These are phyloP conservation scores for Agrotis ipsilon DNA, from an alignment of 2,888 invertebrate genomes.

Conservation along the genomic window DNA sequence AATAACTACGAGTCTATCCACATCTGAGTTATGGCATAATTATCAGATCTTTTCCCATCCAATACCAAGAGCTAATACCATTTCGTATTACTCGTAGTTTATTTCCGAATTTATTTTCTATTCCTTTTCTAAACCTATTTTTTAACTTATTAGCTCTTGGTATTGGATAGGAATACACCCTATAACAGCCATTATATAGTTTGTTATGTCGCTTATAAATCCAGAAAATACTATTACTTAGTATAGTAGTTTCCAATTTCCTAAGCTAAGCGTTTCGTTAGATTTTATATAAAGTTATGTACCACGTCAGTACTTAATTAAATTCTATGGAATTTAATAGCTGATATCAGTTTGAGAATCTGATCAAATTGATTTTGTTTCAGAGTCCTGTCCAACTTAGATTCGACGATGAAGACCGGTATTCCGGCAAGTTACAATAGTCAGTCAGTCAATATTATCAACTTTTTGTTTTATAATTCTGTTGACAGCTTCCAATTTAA, in stretches of 20 bases:
- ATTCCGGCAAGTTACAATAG: neutral
- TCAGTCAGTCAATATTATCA: neutral
- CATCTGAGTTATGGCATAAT: neutral
- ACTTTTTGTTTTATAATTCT: neutral
- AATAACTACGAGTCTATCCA: neutral
- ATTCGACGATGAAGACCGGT: neutral
- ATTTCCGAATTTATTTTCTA: no score
- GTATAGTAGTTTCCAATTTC: neutral
- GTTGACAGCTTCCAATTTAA: no score
- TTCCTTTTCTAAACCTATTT: no score
- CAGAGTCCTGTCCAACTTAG: neutral
- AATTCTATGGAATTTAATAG: conserved; percentile 6
- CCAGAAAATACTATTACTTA: no score
- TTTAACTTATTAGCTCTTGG: no score
- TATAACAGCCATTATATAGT: no score
- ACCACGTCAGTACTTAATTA: conserved; percentile 23
- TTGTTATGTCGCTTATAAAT: no score
- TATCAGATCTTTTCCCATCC: no score
- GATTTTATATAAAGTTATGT: conserved; percentile 14
- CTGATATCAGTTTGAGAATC: neutral
- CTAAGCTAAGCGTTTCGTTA: neutral
- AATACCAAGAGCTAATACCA: no score
- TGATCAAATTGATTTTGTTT: neutral
- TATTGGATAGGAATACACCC: no score
- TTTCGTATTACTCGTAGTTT: no score